Base-by-base conservation (phyloP, 1,140 invertebrate species). In the Drosophila kohkoa region DNA sequence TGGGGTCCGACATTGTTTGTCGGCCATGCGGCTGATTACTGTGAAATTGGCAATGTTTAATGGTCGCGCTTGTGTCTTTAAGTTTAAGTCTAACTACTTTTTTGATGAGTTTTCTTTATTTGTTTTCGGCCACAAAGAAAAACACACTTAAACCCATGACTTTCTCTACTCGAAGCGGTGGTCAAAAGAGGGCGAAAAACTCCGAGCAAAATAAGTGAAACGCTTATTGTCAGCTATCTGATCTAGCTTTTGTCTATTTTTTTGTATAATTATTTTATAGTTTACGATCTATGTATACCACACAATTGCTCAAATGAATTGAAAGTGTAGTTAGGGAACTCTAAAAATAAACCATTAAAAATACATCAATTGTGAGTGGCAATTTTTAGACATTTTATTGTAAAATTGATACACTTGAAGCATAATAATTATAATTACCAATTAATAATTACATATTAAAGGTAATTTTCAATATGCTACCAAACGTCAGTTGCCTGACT, bases 21-120 rank as follows among this genome's bases (percentile, higher is more conserved):
- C 73, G 70, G 80, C 70, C 80, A 67, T 70, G 69, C 64, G 51
- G 73, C 72, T 88, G 77, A 89, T 85, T 81, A 76, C 85, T 89
- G 85, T 89, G 85, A 89, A 89, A 89, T 89, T 89, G 85, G 85
- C 85, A 89, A 88, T 73, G 77, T 81, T 88, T 89, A 88, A 88
- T 88, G 83, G 49, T 75, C 54, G 78, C 78, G 78, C 78, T 68
- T 70, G 75, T 81, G 78, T 81, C 71, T 86, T 59, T 75, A 52
- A 16, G 59, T 35, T 65, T 49, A 48, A 43, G 45, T 65, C 77
- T 88, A 88, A 87, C 80, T 87, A 88, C 80, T 80, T 88, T 88
- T 77, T 68, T 88, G 70, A 87, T 83, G 83, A 88, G 72, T 83
- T 88, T 87, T 87, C 83, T 82, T 82, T 32, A 35, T 11, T 63